A percentile compares a stretch with the other conserved stretches of the same genome.
phyloP scores from a whole-genome alignment of 37 sponge, comb jelly and placozoan genomes.

The Diacarnus erythraeanus region DNA sequence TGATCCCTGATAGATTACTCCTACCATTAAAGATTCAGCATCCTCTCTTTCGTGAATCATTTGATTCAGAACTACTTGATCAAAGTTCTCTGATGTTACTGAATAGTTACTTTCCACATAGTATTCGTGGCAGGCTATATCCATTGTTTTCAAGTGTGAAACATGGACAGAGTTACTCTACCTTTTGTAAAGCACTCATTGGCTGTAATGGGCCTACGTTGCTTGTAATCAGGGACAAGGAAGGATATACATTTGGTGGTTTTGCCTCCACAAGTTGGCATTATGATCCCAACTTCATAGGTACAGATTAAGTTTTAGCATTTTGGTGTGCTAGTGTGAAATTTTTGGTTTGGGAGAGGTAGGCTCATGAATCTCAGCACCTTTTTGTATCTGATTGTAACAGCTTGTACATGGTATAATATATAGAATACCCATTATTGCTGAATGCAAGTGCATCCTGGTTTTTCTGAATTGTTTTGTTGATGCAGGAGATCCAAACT shows the following conservation, averaged over 20 bases:
- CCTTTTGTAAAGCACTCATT: constrained; percentile 61
- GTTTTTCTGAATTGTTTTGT: too few relatives aligned
- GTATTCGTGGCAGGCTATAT: constrained; percentile 48
- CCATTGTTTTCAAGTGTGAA: constrained; percentile 84
- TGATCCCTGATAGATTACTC: constrained; percentile 19
- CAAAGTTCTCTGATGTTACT: constrained; percentile 31
- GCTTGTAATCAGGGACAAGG: constrained; percentile 74
- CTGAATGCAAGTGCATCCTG: too few relatives aligned
- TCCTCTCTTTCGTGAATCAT: constrained; percentile 27
- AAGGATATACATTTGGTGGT: constrained; percentile 85
- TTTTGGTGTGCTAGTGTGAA: too few relatives aligned
- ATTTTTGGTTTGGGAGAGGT: too few relatives aligned
- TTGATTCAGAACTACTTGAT: constrained; percentile 48
- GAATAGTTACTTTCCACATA: constrained; percentile 43
- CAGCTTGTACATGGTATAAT: too few relatives aligned
- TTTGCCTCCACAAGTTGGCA: constrained; percentile 79
- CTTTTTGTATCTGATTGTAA: too few relatives aligned
- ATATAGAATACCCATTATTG: too few relatives aligned
- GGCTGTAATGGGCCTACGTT: constrained; percentile 73
- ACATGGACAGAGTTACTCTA: constrained; percentile 91
- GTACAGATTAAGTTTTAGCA: too few relatives aligned
- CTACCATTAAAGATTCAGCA: constrained; percentile 34
- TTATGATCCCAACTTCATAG: constrained; percentile 69
- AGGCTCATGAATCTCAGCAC: too few relatives aligned
- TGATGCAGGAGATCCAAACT: constrained; percentile 66